Evolutionary conservation across 2,113 vertebrate species (phyloP), one percentile per base, ranked within the genome.

Genomic region (Columbina picui): DNA sequence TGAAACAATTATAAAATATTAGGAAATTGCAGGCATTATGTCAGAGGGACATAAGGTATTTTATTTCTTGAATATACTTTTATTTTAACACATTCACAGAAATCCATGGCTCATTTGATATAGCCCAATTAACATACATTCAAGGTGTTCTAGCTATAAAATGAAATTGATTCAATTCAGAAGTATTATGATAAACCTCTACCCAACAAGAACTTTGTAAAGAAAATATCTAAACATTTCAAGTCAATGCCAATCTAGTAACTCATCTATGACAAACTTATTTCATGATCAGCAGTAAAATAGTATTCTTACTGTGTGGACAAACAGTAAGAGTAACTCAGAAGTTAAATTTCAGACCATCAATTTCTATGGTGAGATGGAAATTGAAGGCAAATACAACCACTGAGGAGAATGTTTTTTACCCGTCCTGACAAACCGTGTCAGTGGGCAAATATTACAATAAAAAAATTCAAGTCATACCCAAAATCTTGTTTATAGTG

Each of bases 41-140:
- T 65, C 22, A 87, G 41, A 63, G 15, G 23, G 43, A 49, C 22
- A 70, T 74, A 78, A 0, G 1, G 36, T 19, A 69, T 71, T 87
- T 97, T 91, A 81, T 70, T 84, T 75, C 67, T 56, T 61, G 25
- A 92, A 56, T 78, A 29, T 71, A 61, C 34, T 80, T 87, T 88
- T 67, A 70, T 87, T 78, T 76, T 76, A 87, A 69, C 32, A 71
- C 49, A 76, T 60, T 68, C 39, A 38, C 10, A 87, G 71, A 91
- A 94, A 84, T 89, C 38, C 21, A 45, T 20, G n/a, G 26, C 43
- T 92, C 53, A 64, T 90, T 92, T 93, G 43, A 65, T 55, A 70
- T 8, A 32, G 18, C 47, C 67, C 71, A 76, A 73, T 89, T 92
- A 95, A 91, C 45, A 88, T 21, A 14, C 32, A 74, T 59, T 87